Base-by-base conservation (phyloP, 2,888 invertebrate species). In the Ormyrus thymus region DNA sequence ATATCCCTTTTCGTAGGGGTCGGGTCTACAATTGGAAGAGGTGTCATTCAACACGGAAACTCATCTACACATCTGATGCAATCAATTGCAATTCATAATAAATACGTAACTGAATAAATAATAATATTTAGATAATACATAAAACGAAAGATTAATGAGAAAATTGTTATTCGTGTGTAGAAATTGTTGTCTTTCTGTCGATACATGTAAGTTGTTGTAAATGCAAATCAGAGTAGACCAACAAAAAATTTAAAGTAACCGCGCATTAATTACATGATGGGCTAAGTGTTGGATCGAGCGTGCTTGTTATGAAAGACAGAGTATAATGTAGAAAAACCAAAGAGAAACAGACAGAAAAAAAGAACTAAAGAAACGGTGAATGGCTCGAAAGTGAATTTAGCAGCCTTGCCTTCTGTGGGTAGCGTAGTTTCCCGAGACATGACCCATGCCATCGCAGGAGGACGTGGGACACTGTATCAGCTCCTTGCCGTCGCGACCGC, bases 401-500 rank as follows among this genome's bases (percentile, higher is more conserved):
- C 84, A 92, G 92, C 92, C 94, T 94, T 94, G 94, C 94, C 94
- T 96, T 92, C 96, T 94, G 92, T 97, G 96, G 85, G 96, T 95
- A 86, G 95, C 94, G 93, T 96, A 97, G 93, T 95, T 96, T 89
- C 96, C 96, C 87, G 96, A 96, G 90, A 96, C 93, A 92, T 97
- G 96, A 88, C 96, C 96, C 91, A 95, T 94, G 86, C 96, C 96
- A 92, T 96, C 96, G 92, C 96, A 96, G 92, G 92, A 92, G 89
- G 92, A 92, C 85, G 95, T 95, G 82, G 95, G 96, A 90, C 96
- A 96, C 91, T 95, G 95, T 90, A 95, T 93, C 90, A 95, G 92
- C 92, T 94, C 95, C 92, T 93, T 93, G 89, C 93, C 92, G 89
- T 94, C 94, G 89, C 94, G 93, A 87, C 93, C 92, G 90, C 94